Percentiles rank a stretch among this genome's conserved stretches.
These are phyloP conservation scores for Eilema sororculum DNA, from an alignment of 2,888 invertebrate genomes.

Conservation along the genomic window DNA sequence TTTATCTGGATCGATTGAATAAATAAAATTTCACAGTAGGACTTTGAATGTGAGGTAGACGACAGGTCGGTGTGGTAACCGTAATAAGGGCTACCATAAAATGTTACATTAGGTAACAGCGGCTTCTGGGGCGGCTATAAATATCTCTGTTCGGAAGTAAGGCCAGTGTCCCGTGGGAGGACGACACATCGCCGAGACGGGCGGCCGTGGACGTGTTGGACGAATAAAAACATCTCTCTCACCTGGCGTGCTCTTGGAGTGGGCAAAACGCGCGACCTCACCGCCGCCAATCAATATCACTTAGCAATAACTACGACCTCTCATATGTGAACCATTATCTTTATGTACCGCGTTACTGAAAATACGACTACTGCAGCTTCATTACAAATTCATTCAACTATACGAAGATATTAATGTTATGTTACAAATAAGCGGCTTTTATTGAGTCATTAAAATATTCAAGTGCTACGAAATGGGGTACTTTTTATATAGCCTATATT, in stretches of 20 bases:
- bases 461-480: background rate
- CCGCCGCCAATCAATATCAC: conserved; percentile 80
- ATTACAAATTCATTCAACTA: conserved; percentile 48
- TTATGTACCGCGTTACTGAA: conserved; percentile 63
- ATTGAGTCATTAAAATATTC: background rate
- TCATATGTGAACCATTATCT: conserved; percentile 71
- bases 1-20: conserved; percentile 68
- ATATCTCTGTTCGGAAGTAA: conserved; percentile 86
- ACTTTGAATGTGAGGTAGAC: conserved; percentile 61
- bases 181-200: conserved; percentile 77
- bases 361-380: conserved; percentile 59
- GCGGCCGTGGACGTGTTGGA: conserved; percentile 81
- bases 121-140: conserved; percentile 86
- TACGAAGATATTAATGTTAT: background rate
- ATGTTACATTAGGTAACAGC: conserved; percentile 86
- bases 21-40: conserved; percentile 69
- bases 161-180: conserved; percentile 84
- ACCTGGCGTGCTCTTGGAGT: conserved; percentile 66
- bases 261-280: conserved; percentile 58
- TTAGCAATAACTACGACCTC: conserved; percentile 76
- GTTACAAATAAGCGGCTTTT: background rate
- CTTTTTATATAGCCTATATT: background rate
- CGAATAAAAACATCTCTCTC: conserved; percentile 83
- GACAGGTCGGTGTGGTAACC: conserved; percentile 74
- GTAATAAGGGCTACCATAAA: conserved; percentile 87